These are phyloP conservation scores for Drosophila pandora DNA, from an alignment of 1,140 invertebrate genomes.

Conservation along the genomic window DNA sequence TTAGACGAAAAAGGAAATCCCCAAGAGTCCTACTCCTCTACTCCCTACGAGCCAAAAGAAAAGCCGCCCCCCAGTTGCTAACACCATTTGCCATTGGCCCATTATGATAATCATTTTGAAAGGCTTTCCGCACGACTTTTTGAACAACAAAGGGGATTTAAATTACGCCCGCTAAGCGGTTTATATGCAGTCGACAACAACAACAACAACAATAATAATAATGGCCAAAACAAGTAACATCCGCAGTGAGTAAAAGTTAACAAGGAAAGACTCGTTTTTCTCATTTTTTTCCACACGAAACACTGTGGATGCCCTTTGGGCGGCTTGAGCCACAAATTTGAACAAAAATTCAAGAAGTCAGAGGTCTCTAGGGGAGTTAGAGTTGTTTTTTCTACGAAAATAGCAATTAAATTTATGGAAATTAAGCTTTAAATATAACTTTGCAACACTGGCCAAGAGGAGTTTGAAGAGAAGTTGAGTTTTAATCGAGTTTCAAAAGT, in stretches of 20 bases:
- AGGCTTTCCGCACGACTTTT: conserved; percentile 66
- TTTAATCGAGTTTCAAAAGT: neutral
- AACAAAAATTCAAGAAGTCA: neutral
- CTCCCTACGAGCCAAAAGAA: no score
- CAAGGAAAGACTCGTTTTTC: conserved; percentile 19
- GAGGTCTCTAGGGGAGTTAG: neutral
- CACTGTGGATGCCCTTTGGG: conserved; percentile 26
- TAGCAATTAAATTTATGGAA: no score
- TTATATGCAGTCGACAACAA: conserved; percentile 61
- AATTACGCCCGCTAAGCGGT: conserved; percentile 76
- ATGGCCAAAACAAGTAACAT: conserved; percentile 37
- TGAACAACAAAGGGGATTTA: conserved; percentile 73
- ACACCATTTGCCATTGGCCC: conserved; percentile 57
- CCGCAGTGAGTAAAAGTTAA: conserved; percentile 50
- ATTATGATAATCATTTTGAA: conserved; percentile 72
- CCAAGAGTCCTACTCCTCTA: conserved; percentile 15
- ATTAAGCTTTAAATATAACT: neutral
- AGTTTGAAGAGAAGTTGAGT: neutral
- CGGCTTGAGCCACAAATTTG: conserved; percentile 2
- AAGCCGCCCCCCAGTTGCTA: conserved; percentile 9
- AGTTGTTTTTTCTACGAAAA: neutral
- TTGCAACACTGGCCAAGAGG: neutral
- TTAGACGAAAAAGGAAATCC: neutral
- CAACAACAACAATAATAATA: conserved; percentile 25
- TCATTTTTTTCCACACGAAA: conserved; percentile 21